Evolutionary conservation across 1,140 invertebrate species (phyloP).

Genomic region (Pogonomyrmex barbatus): DNA sequence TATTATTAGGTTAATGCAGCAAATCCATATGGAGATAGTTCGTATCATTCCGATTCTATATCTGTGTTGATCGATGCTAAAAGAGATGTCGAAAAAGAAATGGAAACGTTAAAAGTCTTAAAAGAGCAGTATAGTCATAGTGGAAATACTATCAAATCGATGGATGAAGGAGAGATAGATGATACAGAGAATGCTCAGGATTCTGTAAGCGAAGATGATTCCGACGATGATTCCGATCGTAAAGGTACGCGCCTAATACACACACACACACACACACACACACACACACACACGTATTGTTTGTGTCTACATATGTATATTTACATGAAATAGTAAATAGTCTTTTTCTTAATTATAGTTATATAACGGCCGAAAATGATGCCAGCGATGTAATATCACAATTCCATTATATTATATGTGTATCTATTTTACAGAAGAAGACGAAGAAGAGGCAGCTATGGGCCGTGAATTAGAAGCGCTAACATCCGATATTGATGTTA

Average conservation of each 20-base stretch:
- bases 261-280: too few relatives aligned
- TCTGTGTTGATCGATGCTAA: constrained; percentile 89
- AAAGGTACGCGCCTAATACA: constrained; percentile 77
- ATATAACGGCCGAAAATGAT: neutral
- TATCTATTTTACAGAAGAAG: constrained; percentile 80
- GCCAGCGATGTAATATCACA: neutral
- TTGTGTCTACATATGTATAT: neutral
- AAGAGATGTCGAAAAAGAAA: constrained; percentile 88
- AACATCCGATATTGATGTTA: constrained; percentile 96
- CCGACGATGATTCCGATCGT: constrained; percentile 88
- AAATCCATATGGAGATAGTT: constrained; percentile 81
- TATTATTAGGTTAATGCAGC: constrained; percentile 71
- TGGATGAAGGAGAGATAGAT: constrained; percentile 83
- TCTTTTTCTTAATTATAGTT: neutral
- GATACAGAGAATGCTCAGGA: constrained; percentile 86
- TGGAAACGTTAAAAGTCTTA: constrained; percentile 83
- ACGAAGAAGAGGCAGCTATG: constrained; percentile 86
- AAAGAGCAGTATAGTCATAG: constrained; percentile 81
- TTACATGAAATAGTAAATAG: neutral
- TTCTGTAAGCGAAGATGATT: constrained; percentile 87
- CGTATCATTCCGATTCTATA: constrained; percentile 82
- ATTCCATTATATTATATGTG: neutral
- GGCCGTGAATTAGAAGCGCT: constrained; percentile 92
- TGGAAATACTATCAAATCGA: constrained; percentile 76
- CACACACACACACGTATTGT: neutral